Evolutionary conservation across 2,888 invertebrate genomes (phyloP).

Genomic region (Linnaemya vulpina): DNA sequence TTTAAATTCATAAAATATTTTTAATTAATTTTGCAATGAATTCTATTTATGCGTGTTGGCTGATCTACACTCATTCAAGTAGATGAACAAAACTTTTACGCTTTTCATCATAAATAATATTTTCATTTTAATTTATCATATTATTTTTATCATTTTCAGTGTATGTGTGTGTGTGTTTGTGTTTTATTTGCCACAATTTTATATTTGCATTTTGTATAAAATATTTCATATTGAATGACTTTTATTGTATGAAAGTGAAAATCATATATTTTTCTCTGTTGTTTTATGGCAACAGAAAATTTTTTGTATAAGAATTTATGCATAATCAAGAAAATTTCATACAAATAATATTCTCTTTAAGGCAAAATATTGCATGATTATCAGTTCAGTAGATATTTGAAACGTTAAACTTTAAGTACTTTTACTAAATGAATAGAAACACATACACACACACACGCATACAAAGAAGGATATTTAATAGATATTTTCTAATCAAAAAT

Average conservation of each 20-base stretch:
- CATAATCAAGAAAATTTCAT: constrained; percentile 8
- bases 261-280: neutral
- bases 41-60: neutral
- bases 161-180: too few relatives aligned
- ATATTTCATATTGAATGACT: neutral
- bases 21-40: constrained; percentile 6
- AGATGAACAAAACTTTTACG: neutral
- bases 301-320: neutral
- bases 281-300: neutral
- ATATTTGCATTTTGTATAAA: constrained; percentile 24
- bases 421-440: neutral
- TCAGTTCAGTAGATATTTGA: neutral
- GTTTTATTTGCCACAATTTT: neutral
- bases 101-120: neutral
- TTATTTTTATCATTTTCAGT: neutral
- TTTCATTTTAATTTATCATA: constrained; percentile 1
- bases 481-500: too few relatives aligned
- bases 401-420: neutral
- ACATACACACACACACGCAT: too few relatives aligned
- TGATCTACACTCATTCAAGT: neutral
- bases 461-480: too few relatives aligned
- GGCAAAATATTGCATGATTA: constrained; percentile 3
- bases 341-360: neutral
- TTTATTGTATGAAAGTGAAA: neutral
- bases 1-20: constrained; percentile 9